Evolutionary conservation across 2,113 vertebrate species (phyloP).

Genomic region (Psittacara wagleri): DNA sequence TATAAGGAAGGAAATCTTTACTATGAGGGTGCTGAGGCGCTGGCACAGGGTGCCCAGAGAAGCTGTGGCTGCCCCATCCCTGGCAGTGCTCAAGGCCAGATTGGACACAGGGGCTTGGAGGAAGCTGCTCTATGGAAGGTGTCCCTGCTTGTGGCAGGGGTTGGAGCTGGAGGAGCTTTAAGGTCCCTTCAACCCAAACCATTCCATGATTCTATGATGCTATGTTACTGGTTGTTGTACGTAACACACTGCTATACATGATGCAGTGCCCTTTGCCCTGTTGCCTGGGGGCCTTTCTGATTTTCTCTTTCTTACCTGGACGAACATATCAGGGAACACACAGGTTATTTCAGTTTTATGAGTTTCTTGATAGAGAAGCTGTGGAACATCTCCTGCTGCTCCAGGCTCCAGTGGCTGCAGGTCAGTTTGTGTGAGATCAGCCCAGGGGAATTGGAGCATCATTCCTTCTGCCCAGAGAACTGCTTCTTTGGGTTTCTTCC

Average conservation of each 20-base stretch:
- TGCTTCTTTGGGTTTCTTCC: not conserved
- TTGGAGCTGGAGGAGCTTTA: not conserved
- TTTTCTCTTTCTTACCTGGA: not conserved
- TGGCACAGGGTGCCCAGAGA: too few relatives aligned
- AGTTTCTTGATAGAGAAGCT: not conserved
- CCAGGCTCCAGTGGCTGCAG: not conserved
- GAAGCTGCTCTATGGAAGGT: too few relatives aligned
- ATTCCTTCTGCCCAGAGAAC: not conserved
- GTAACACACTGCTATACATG: not conserved
- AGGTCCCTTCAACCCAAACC: not conserved
- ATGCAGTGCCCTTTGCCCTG: not conserved
- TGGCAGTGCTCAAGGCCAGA: too few relatives aligned
- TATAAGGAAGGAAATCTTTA: too few relatives aligned
- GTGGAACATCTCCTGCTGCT: accelerated
- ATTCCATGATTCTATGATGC: not conserved
- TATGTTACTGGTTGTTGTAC: not conserved
- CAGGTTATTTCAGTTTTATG: not conserved
- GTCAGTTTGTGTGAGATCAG: not conserved
- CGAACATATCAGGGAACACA: accelerated
- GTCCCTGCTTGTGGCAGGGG: not conserved
- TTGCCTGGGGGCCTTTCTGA: not conserved
- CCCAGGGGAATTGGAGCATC: not conserved
- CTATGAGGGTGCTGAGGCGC: too few relatives aligned
- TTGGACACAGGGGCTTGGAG: too few relatives aligned
- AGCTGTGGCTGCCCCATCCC: too few relatives aligned